A percentile compares a stretch with the other conserved stretches of the same genome.
Evolutionary conservation across 2,797 vertebrate species (phyloP).

Genomic region (Tragelaphus oryx): DNA sequence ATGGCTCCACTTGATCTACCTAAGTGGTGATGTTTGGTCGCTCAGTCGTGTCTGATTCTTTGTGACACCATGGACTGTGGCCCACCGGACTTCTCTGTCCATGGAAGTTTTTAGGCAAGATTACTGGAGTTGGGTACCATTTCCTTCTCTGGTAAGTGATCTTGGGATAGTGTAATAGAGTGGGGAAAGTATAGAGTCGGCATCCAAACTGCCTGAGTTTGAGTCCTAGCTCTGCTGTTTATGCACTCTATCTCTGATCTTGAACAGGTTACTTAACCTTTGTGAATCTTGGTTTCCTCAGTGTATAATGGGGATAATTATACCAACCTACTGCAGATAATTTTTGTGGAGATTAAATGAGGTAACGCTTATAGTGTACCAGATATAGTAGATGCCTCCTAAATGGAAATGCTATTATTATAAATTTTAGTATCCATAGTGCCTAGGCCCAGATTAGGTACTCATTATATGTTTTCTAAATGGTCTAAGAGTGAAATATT

Average conservation of each 20-base stretch:
- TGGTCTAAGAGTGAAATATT: not conserved
- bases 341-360: slow-evolving; percentile 11
- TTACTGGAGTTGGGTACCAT: not conserved
- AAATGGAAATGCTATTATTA: not conserved
- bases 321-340: not conserved
- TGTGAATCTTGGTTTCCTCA: not conserved
- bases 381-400: not conserved
- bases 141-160: not conserved
- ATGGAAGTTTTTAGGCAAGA: not conserved
- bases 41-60: not conserved
- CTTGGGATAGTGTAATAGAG: not conserved
- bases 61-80: not conserved
- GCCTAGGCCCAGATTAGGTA: not conserved
- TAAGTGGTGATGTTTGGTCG: not conserved
- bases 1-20: not conserved
- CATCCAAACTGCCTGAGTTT: not conserved
- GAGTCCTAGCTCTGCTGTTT: not conserved
- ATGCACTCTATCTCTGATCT: not conserved
- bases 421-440: not conserved
- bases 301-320: not conserved
- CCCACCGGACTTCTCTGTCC: not conserved
- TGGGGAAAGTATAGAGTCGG: not conserved
- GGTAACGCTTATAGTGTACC: not conserved
- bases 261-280: not conserved
- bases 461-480: slow-evolving; percentile 4